phyloP scores from a whole-genome alignment of 2,888 invertebrate genomes.

The Esperia sulphurella region DNA sequence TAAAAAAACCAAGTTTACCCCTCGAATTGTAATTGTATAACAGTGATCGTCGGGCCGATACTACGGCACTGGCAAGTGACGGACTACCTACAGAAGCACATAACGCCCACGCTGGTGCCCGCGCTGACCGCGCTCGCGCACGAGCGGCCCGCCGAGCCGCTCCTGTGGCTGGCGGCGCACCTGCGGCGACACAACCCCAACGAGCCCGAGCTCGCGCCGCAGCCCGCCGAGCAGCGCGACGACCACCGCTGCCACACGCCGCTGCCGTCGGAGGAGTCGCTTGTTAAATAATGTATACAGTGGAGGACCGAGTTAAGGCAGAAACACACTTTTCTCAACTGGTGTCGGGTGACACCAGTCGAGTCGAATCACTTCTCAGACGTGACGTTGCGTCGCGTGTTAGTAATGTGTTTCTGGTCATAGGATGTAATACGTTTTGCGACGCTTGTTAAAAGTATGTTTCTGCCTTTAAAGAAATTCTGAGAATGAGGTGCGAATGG shows the following conservation, averaged over 20 bases:
- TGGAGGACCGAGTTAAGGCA: too few species aligned
- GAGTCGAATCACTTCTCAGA: too few species aligned
- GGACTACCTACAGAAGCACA: conserved; percentile 83
- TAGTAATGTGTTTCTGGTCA: too few species aligned
- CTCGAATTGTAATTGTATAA: conserved; percentile 15
- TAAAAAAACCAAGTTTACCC: too few species aligned
- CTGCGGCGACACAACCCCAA: conserved; percentile 87
- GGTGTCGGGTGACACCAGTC: too few species aligned
- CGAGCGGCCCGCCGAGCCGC: conserved; percentile 86
- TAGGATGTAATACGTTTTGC: too few species aligned
- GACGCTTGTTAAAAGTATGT: too few species aligned
- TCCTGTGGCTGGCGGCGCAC: conserved; percentile 89
- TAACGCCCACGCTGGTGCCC: conserved; percentile 82
- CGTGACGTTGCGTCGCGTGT: too few species aligned
- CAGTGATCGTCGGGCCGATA: conserved; percentile 88
- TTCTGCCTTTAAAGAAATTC: too few species aligned
- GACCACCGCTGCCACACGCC: conserved; percentile 56
- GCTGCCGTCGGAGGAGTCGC: conserved; percentile 37
- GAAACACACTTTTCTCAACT: too few species aligned
- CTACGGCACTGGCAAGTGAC: conserved; percentile 79
- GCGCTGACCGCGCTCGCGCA: conserved; percentile 83
- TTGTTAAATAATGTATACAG: conserved; percentile 9
- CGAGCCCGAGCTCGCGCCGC: conserved; percentile 74
- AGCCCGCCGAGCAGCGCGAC: conserved; percentile 34
- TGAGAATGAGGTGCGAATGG: too few species aligned